phyloP scores from a whole-genome alignment of 1,140 invertebrate species.

The Danaus plexippus region DNA sequence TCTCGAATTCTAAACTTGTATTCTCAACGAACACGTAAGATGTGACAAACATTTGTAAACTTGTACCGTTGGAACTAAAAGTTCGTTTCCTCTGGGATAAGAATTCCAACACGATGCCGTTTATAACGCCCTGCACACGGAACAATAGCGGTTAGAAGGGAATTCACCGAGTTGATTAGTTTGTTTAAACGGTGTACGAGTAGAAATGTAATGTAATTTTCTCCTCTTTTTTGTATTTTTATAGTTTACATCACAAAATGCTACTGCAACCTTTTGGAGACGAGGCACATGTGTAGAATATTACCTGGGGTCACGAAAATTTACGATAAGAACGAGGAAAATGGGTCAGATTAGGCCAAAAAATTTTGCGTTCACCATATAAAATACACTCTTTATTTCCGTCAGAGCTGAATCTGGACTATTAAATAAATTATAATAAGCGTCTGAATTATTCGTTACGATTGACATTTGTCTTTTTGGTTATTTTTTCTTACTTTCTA shows the following conservation, averaged over 20 bases:
- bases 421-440: background rate
- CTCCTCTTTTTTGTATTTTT: too few relatives aligned
- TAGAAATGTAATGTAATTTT: too few relatives aligned
- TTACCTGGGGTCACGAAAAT: slow-evolving; percentile 13
- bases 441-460: background rate
- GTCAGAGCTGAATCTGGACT: slow-evolving; percentile 7
- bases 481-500: too few relatives aligned
- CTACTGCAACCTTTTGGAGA: too few relatives aligned
- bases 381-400: slow-evolving; percentile 11
- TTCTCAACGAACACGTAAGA: too few relatives aligned
- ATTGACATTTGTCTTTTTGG: slow-evolving; percentile 1
- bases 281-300: slow-evolving; percentile 2
- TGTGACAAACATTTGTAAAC: background rate
- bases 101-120: slow-evolving; percentile 7
- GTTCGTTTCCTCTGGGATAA: slow-evolving; percentile 6
- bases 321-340: slow-evolving; percentile 12
- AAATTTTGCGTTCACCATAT: slow-evolving; percentile 13
- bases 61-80: background rate
- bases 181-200: slow-evolving; percentile 2
- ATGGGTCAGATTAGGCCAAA: slow-evolving; percentile 10
- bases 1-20: too few relatives aligned
- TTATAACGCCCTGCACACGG: background rate
- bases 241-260: too few relatives aligned
- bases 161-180: slow-evolving; percentile 13
- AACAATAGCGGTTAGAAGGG: slow-evolving; percentile 6